Percentiles rank a stretch among this genome's conserved stretches.
Conservation (phyloP, 2,797 vertebrate genomes). For the Phrynocephalus vlangalii region DNA sequence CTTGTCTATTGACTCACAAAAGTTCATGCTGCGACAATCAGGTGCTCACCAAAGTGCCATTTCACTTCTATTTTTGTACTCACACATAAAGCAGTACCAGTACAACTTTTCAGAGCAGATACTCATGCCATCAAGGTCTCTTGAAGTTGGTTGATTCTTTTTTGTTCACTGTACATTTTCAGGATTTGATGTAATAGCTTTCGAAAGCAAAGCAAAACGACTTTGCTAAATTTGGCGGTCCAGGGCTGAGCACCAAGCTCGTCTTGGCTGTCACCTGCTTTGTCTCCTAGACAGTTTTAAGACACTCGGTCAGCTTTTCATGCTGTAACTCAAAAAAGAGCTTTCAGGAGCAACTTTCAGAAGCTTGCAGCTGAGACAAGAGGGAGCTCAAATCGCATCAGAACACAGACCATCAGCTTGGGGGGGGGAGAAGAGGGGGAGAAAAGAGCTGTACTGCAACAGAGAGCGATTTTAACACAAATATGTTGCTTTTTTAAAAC, state of each 20-base stretch:
- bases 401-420: background rate
- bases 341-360: slow-evolving; percentile 25
- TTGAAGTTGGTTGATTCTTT: background rate
- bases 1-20: background rate
- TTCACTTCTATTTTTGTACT: background rate
- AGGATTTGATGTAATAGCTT: background rate
- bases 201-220: background rate
- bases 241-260: background rate
- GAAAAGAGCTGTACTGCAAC: background rate
- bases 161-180: background rate
- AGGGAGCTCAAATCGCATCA: background rate
- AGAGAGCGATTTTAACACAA: background rate
- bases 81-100: background rate
- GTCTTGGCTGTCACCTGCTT: background rate
- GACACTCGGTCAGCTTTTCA: background rate
- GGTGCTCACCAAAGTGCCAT: background rate
- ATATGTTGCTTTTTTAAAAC: slow-evolving; percentile 8
- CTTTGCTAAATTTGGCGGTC: slow-evolving; percentile 21
- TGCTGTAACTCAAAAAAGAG: background rate
- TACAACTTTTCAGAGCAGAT: background rate
- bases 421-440: background rate
- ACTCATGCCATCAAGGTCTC: background rate
- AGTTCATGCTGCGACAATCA: slow-evolving; percentile 7
- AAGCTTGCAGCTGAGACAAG: slow-evolving; percentile 18
- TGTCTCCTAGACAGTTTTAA: background rate